Conservation (phyloP, 2,888 invertebrate species). For the Phania funesta region DNA sequence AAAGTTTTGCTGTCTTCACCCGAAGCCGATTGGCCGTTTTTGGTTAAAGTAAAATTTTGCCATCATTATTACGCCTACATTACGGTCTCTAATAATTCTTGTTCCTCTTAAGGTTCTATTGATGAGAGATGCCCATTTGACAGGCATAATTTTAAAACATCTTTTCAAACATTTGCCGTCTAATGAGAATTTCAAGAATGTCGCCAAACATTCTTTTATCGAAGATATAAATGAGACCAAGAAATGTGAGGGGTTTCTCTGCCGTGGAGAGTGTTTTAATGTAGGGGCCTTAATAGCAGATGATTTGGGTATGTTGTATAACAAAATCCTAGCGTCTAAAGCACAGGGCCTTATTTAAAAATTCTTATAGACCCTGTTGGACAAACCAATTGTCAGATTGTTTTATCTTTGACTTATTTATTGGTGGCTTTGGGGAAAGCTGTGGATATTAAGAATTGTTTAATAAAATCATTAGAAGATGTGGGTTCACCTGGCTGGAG, state of each 20-base stretch:
- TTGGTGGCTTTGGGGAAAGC: constrained; percentile 84
- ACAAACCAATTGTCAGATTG: constrained; percentile 82
- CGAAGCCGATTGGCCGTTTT: constrained; percentile 88
- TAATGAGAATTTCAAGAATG: constrained; percentile 79
- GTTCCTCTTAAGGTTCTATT: constrained; percentile 85
- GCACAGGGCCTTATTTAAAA: background rate
- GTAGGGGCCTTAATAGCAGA: constrained; percentile 75
- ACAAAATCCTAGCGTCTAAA: background rate
- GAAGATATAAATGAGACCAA: constrained; percentile 71
- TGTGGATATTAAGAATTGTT: constrained; percentile 83
- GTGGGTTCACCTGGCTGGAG: constrained; percentile 84
- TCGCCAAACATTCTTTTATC: constrained; percentile 79
- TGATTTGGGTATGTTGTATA: constrained; percentile 72
- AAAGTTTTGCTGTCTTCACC: constrained; percentile 88
- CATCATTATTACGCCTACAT: too few species aligned
- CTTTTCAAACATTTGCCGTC: constrained; percentile 81
- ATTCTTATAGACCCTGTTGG: constrained; percentile 78
- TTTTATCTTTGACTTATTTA: constrained; percentile 84
- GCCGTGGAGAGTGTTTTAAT: constrained; percentile 84
- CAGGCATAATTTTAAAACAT: constrained; percentile 83
- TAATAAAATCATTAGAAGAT: constrained; percentile 84
- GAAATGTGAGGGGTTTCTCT: constrained; percentile 86
- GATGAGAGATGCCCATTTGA: constrained; percentile 86
- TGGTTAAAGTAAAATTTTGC: constrained; percentile 84
- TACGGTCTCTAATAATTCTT: too few species aligned